Evolutionary conservation across 1,140 invertebrate species (phyloP), one percentile per base, ranked within the genome.

Genomic region (Globodera ellingtonae): DNA sequence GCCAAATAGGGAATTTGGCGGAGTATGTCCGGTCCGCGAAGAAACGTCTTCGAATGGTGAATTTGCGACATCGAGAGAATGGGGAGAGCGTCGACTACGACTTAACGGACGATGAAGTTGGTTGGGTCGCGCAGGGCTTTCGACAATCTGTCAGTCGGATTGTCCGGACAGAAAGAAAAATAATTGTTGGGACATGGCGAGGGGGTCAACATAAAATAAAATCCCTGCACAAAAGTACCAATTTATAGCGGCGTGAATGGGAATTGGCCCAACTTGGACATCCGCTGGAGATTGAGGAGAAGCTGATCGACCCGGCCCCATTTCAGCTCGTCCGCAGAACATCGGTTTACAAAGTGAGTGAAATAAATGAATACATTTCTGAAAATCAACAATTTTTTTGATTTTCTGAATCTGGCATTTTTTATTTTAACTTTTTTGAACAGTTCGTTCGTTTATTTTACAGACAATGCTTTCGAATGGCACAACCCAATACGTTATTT

Each of bases 281-380:
- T 74, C 92, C 93, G 46, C 94, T 97, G 1, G 94, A 96, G 89
- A 95, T 98, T 90, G 93, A 93, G 71, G 92, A 93, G 24, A 95
- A 94, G 86, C 94, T 95, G 85, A 96, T 98, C 80, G 97, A 98
- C 90, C 95, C 96, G 4, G 95, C 97, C 15, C 97, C 97, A n/a
- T 98, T 98, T 90, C 97, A 98, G 89, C 92, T 98, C 0, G 96
- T 98, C 1, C 95, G 97, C 88, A 93, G 94, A 85, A 98, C 97
- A 3, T 97, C 96, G 0, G 91, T 99, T 48, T 93, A 98, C 76
- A 98, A 92, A 91, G 95, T 62, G 56, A 62, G 15, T 6, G 13
- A 35, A 35, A 35, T 24, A 35, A 35, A 35, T 35, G 0, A 24
- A 24, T 24, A 24, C 24, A 24, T 24, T 24, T 24, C 1, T 24